These are phyloP conservation scores for Falco peregrinus DNA, from an alignment of 2,797 vertebrate species.

Conservation along the genomic window DNA sequence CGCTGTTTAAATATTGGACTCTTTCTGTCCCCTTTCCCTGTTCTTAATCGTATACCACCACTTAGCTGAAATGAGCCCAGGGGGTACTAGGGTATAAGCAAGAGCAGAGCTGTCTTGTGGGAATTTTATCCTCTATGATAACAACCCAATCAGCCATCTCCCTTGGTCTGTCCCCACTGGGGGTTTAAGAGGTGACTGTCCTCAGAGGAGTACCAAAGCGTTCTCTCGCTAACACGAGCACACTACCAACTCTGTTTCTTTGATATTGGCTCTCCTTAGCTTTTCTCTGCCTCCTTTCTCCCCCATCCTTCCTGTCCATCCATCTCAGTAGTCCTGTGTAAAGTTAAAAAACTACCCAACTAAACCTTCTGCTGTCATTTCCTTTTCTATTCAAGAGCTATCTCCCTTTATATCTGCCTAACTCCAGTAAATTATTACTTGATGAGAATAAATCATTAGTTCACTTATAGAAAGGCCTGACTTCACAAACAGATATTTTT, in stretches of 20 bases:
- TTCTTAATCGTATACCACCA: not conserved
- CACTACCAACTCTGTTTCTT: not conserved
- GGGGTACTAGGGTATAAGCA: not conserved
- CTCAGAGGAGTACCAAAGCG: not conserved
- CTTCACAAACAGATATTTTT: constrained; percentile 45
- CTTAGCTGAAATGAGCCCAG: not conserved
- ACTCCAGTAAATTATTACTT: constrained; percentile 24
- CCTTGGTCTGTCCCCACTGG: not conserved
- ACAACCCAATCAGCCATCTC: not conserved
- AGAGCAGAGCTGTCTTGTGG: not conserved
- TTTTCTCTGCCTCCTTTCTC: not conserved
- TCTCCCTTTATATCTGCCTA: not conserved
- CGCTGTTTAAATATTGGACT: not conserved
- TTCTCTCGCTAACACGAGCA: not conserved
- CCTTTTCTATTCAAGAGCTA: not conserved
- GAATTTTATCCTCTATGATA: not conserved
- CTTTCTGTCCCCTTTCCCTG: not conserved
- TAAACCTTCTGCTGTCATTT: not conserved
- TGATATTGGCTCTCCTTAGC: not conserved
- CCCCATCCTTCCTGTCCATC: not conserved
- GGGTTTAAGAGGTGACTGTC: not conserved
- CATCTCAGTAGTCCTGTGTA: not conserved
- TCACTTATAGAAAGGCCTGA: constrained; percentile 34
- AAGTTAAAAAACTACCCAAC: not conserved
- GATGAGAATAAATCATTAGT: constrained; percentile 29